These are phyloP conservation scores for Mechanitis messenoides DNA, from an alignment of 2,888 invertebrate species.

Conservation along the genomic window DNA sequence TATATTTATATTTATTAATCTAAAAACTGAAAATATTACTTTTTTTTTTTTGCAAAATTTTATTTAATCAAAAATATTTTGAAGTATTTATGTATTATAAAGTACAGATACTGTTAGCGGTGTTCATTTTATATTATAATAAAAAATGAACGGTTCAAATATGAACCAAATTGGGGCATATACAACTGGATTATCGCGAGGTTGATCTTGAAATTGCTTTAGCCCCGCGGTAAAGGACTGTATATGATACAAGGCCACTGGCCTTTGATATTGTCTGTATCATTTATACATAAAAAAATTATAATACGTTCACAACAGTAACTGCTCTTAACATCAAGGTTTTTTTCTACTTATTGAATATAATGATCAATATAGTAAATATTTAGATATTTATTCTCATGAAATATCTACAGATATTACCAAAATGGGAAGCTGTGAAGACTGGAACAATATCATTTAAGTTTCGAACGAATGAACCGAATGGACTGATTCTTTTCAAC, in stretches of 20 bases:
- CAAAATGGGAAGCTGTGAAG: constrained; percentile 93
- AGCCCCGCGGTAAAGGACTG: constrained; percentile 23
- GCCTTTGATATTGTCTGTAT: constrained; percentile 24
- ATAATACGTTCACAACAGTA: no score
- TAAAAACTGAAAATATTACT: no score
- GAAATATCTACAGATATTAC: constrained; percentile 80
- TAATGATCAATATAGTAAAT: no score
- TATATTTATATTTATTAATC: not conserved
- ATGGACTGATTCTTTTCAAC: constrained; percentile 95
- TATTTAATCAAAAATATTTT: no score
- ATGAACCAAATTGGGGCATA: not conserved
- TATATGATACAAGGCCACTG: constrained; percentile 25
- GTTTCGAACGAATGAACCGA: constrained; percentile 95
- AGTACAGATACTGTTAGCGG: not conserved
- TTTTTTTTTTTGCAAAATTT: no score
- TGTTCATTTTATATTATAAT: not conserved
- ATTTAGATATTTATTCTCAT: no score
- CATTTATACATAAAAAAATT: constrained; percentile 6
- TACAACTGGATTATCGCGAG: constrained; percentile 20
- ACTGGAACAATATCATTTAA: constrained; percentile 94
- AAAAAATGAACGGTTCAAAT: constrained; percentile 2
- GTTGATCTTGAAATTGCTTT: constrained; percentile 23
- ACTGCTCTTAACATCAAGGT: no score
- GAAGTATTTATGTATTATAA: not conserved
- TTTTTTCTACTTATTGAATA: no score